These are phyloP conservation scores for Ctena decussata DNA, from an alignment of 2,888 invertebrate species.

Conservation along the genomic window DNA sequence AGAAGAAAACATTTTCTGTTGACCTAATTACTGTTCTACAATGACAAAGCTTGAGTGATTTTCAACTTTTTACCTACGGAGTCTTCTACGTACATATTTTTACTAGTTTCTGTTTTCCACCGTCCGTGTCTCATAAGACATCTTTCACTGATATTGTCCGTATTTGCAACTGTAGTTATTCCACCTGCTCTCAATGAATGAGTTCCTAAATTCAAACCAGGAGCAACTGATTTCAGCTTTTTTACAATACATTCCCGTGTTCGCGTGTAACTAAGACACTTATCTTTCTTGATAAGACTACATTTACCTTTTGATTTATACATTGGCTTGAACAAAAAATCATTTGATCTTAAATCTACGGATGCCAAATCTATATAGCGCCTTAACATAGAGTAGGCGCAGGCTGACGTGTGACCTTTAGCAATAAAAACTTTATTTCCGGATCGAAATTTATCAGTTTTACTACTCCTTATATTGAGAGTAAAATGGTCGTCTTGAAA, in stretches of 20 bases:
- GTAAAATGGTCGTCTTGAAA: constrained; percentile 26
- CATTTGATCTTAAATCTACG: constrained; percentile 8
- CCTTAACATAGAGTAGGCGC: too few species aligned
- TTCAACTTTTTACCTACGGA: background rate
- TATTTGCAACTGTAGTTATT: constrained; percentile 17
- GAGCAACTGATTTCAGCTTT: constrained; percentile 24
- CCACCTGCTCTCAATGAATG: constrained; percentile 24
- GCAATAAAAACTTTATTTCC: constrained; percentile 25
- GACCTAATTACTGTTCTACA: too few species aligned
- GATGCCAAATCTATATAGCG: too few species aligned
- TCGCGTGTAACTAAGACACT: constrained; percentile 35
- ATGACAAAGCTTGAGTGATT: too few species aligned
- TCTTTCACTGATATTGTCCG: background rate
- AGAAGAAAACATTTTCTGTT: too few species aligned
- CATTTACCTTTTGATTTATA: constrained; percentile 3
- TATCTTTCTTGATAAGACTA: too few species aligned
- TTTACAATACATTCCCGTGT: constrained; percentile 28
- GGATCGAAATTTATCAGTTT: constrained; percentile 33
- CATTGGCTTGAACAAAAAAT: constrained; percentile 39
- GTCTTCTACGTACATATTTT: background rate
- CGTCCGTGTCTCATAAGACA: constrained; percentile 37
- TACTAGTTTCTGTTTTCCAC: constrained; percentile 15
- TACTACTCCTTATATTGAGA: constrained; percentile 22
- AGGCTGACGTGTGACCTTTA: constrained; percentile 29
- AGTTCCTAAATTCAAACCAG: constrained; percentile 8